Evolutionary conservation across 2,113 vertebrate genomes (phyloP).

Genomic region (Heterotis niloticus): DNA sequence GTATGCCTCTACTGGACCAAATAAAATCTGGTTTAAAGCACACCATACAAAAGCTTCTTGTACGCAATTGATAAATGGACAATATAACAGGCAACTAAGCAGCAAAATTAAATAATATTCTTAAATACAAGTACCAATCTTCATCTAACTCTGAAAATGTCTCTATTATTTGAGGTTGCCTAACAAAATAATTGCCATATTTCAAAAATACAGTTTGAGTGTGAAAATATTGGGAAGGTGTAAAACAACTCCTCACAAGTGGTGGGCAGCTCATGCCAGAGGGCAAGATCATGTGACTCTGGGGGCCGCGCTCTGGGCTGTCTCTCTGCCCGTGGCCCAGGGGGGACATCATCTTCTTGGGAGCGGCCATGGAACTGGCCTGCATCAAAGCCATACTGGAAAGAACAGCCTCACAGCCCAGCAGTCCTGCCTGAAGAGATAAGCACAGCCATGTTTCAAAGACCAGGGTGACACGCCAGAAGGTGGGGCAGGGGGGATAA

Average conservation of each 20-base stretch:
- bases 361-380: constrained; percentile 66
- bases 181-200: no score
- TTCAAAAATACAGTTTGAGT: no score
- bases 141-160: no score
- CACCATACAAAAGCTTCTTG: no score
- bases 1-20: no score
- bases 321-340: constrained; percentile 63
- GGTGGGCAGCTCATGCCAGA: constrained; percentile 63
- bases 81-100: no score
- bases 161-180: no score
- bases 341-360: constrained; percentile 67
- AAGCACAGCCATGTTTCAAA: constrained; percentile 10
- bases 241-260: constrained; percentile 53
- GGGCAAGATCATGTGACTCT: constrained; percentile 63
- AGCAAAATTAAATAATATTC: no score
- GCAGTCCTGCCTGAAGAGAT: constrained; percentile 64
- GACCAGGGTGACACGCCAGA: not conserved
- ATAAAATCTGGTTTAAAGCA: no score
- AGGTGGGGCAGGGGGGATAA: not conserved
- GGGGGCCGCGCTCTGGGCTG: constrained; percentile 42
- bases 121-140: no score
- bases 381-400: constrained; percentile 77
- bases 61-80: no score
- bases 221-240: not conserved
- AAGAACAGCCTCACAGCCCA: constrained; percentile 71